Evolutionary conservation across 2,888 invertebrate species (phyloP), one percentile per base, ranked within the genome.

Genomic region (Zygothrica quintamaculata): DNA sequence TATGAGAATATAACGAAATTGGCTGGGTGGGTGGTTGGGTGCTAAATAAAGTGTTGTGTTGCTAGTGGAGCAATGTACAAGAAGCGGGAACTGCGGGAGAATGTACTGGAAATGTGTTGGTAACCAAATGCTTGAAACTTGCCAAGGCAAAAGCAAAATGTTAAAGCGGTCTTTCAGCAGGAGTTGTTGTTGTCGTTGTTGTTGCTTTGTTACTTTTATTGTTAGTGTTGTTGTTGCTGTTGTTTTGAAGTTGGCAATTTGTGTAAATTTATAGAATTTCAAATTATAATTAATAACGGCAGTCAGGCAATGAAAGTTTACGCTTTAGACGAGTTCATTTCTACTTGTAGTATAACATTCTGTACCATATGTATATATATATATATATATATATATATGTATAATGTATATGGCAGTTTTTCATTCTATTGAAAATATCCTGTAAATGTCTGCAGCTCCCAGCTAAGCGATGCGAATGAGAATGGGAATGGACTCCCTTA

Each of bases 221-320:
- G 55, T 26, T 42, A 12, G 6, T 26, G 34, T 12, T 48, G 36
- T 6, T 36, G 31, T 6, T 37, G 55, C 22, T 42, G 12, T 9
- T 26, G 34, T 12, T 56, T n/a, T 33, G 4, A 26, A 13, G 34
- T 36, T 43, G 29, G 43, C 34, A 55, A 62, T 81, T 75, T 65
- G 64, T 84, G 73, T 67, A 64, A 79, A 73, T 69, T 85, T 82
- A 76, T 76, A 76, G 80, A 81, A 84, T 84, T 86, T 74, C 64
- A 74, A 77, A 86, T 84, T 81, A 81, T 74, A 84, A 86, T 84
- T 84, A 84, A 84, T 74, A 80, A 70, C 56, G 57, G 59, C 75
- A 80, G 66, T 58, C 64, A 59, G 61, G 67, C 77, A 70, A 64
- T 62, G 58, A 74, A 74, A 74, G 67, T 74, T 61, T 84, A 57